Base-by-base conservation (phyloP, 2,113 vertebrate genomes). In the Jacana jacana region DNA sequence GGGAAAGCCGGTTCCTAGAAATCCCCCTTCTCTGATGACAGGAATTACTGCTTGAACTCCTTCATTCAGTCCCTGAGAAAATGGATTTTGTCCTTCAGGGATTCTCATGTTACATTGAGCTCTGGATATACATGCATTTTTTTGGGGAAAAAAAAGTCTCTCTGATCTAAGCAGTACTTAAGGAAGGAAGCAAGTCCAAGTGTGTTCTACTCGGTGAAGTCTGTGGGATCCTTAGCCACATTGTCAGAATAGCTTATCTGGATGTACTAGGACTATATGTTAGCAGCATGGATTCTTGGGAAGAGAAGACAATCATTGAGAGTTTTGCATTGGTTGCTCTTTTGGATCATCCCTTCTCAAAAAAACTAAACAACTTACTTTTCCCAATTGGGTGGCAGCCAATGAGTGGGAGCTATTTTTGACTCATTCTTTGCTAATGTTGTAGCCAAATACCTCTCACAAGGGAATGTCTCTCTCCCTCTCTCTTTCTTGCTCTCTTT, bases 381-480 rank as follows among this genome's bases (percentile, higher is more conserved):
- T 72, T 94, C 57, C 54, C 15, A 13, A 37, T 80, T 91, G 79
- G 17, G 28, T 54, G 19, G 25, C 46, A 91, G 58, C 37, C 71
- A 86, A 89, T 57, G 79, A 85, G 49, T 77, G 63, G 66, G 82
- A 95, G 19, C 49, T 80, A 39, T 85, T 91, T 93, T 80, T 77
- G 66, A 83, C 31, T 81, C 71, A 57, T 44, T 58, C 71, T 76
- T 95, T 80, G 58, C 22, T 63, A 44, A 39, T 49, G 35, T 44
- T 92, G 39, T 44, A 80, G 49, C 54, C 49, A 77, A 69, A 52
- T 72, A 27, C 24, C 39, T 79, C 57, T 78, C 24, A 17, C 27
- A 79, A 76, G 1, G 3, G 20, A 82, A 68, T 49, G 40, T 8
- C 25, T 79, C 9, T 37, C 57, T 73, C 13, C 10, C 17, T 25